A percentile compares a stretch with the other conserved stretches of the same genome.
Evolutionary conservation across 2,888 invertebrate genomes (phyloP).

Genomic region (Stenchaetothrips biformis): DNA sequence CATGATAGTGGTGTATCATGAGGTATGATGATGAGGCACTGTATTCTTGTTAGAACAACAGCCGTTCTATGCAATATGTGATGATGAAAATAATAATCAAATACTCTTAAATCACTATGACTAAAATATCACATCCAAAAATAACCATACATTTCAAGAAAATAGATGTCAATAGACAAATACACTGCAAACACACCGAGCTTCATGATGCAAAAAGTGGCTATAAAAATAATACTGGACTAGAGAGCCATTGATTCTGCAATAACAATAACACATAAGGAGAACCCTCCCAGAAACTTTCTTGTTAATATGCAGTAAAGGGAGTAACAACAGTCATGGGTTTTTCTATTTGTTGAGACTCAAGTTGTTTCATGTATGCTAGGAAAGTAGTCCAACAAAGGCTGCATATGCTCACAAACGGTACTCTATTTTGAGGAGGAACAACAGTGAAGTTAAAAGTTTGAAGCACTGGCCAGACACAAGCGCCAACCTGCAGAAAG

Average conservation of each 20-base stretch:
- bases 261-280: background rate
- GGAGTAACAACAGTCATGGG: background rate
- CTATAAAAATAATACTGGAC: background rate
- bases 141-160: too few relatives aligned
- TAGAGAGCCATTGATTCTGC: background rate
- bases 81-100: too few relatives aligned
- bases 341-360: background rate
- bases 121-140: too few relatives aligned
- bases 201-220: too few relatives aligned
- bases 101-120: too few relatives aligned
- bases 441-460: slow-evolving; percentile 67
- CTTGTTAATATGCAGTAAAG: background rate
- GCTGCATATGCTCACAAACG: slow-evolving; percentile 67
- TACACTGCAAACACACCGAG: too few relatives aligned
- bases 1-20: too few relatives aligned
- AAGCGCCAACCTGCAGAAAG: slow-evolving; percentile 56
- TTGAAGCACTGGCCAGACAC: slow-evolving; percentile 68
- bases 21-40: too few relatives aligned
- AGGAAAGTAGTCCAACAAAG: slow-evolving; percentile 72
- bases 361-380: slow-evolving; percentile 66
- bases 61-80: too few relatives aligned
- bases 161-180: too few relatives aligned
- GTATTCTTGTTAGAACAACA: too few relatives aligned
- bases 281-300: background rate
- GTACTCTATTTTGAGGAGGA: slow-evolving; percentile 66